phyloP scores from a whole-genome alignment of 2,113 vertebrate species.

The Paracanthobrama guichenoti region DNA sequence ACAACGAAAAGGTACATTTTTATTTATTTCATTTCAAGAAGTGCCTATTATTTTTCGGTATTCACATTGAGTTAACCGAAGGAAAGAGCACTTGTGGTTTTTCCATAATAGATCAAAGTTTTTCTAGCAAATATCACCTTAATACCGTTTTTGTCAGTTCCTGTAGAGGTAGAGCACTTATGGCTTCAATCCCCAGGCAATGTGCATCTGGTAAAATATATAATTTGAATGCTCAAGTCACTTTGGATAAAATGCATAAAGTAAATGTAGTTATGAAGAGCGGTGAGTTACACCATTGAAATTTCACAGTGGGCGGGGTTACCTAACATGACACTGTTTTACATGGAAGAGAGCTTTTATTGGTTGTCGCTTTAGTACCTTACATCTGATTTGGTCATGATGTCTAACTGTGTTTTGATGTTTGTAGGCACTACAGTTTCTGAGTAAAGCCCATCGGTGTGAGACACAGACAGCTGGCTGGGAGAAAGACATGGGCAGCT shows the following conservation, averaged over 20 bases:
- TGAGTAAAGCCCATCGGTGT: conserved; percentile 91
- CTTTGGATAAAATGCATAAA: background rate
- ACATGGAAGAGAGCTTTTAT: background rate
- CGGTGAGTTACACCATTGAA: background rate
- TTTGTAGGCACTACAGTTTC: conserved; percentile 86
- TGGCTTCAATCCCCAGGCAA: background rate
- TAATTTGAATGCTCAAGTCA: background rate
- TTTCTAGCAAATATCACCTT: background rate
- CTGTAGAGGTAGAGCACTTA: no score
- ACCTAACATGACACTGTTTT: background rate
- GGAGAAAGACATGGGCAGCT: conserved; percentile 84
- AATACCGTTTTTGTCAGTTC: no score
- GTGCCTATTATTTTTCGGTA: background rate
- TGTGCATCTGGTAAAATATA: background rate
- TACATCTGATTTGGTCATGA: background rate
- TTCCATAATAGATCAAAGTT: background rate
- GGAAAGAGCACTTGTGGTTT: background rate
- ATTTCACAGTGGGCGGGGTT: background rate
- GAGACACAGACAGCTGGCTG: conserved; percentile 83
- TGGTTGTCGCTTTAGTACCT: background rate
- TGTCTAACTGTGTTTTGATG: conserved; percentile 25
- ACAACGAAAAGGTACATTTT: conserved; percentile 84
- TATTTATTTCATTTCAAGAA: background rate
- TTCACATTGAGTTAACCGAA: background rate
- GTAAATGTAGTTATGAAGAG: background rate